Evolutionary conservation across 2,113 vertebrate species (phyloP).

Genomic region (Nycticryphes semicollaris): DNA sequence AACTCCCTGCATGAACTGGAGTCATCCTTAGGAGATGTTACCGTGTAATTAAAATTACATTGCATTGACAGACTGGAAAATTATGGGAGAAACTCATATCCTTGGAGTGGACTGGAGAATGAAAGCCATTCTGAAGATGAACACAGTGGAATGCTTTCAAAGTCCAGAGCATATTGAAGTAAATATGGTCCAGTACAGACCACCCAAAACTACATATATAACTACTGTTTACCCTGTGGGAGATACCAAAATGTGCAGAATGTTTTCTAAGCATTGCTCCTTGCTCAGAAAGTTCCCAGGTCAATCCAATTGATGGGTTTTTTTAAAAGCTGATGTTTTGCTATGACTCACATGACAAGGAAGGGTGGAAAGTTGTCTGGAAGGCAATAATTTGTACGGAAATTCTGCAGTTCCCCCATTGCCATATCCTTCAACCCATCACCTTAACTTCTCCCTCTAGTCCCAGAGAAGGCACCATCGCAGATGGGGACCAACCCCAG

Average conservation of each 20-base stretch:
- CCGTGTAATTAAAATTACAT: background rate
- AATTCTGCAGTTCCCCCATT: background rate
- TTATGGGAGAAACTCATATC: background rate
- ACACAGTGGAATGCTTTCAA: constrained; percentile 13
- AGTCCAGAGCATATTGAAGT: background rate
- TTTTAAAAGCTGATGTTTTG: rapidly evolving
- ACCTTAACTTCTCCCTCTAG: background rate
- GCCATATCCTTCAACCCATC: background rate
- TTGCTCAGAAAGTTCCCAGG: background rate
- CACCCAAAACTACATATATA: background rate
- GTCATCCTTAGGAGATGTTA: background rate
- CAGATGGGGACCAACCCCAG: background rate
- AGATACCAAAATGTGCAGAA: background rate
- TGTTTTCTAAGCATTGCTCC: background rate
- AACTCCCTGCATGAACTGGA: background rate
- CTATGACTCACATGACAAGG: background rate
- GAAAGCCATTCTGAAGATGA: constrained; percentile 18
- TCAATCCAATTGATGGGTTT: background rate
- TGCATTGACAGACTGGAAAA: constrained; percentile 4
- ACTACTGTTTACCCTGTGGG: background rate
- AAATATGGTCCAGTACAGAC: background rate
- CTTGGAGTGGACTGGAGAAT: constrained; percentile 20
- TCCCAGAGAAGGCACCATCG: background rate
- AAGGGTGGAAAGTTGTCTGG: background rate
- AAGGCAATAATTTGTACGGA: background rate